Evolutionary conservation across 2,888 invertebrate genomes (phyloP), one percentile per base, ranked within the genome.

Genomic region (Chrysodeixis includens): DNA sequence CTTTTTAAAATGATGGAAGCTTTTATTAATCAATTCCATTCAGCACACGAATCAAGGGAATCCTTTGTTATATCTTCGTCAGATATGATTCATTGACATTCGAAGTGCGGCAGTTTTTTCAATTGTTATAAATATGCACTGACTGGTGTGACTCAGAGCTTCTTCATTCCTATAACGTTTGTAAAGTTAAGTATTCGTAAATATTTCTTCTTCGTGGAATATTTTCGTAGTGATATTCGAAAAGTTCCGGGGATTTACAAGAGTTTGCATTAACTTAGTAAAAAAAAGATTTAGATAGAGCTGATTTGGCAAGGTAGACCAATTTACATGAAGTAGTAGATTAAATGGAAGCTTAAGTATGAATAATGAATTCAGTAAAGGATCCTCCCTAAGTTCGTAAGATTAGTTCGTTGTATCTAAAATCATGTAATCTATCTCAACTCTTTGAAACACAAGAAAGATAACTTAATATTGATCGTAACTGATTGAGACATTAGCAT

Each of bases 21-120:
- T 20, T 49, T 49, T 9, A 49, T 49, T 20, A 9, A 26, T 12
- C 14, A 49, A 61, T 69, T 60, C 22, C 32, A 51, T 57, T 66
- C 22, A 51, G 7, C 6, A 32, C 56, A 61, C 16, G 20, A 62
- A 62, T 66, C 35, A 44, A 40, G 10, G 9, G 18, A 58, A 56
- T 59, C 56, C 46, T 60, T 70, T 73, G 62, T 57, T 26, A 69
- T 56, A 69, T 26, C 62, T 62, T 69, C 6, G 44, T 7, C 4
- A 14, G 20, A 22, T 44, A 46, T 74, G 74, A 74, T 55, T 74
- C 73, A 74, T 49, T 62, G 14, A 10, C 26, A 49, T 74, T 57
- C 70, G 57, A 44, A 60, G 70, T 62, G 66, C 20, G 59, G 51
- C 20, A 62, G 35, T 44, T 35, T 54, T 60, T 66, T 69, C 58